A percentile compares a stretch with the other conserved stretches of the same genome.
These are phyloP conservation scores for Volucella inflata DNA, from an alignment of 2,888 invertebrate species.

Conservation along the genomic window DNA sequence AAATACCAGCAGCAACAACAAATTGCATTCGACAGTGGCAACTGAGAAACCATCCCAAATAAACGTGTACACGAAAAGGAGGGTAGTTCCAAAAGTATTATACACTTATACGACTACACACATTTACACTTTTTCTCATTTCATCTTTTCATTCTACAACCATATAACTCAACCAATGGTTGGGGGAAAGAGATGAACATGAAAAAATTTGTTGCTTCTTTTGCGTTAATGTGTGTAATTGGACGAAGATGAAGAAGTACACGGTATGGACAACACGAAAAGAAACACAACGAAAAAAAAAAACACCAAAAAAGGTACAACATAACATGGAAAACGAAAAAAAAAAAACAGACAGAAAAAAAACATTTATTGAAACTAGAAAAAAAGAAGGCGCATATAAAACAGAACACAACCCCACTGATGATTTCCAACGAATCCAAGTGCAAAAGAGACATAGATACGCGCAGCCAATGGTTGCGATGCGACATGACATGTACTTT, in stretches of 20 bases:
- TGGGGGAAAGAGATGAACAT: slow-evolving; percentile 75
- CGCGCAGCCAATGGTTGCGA: slow-evolving; percentile 75
- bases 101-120: slow-evolving; percentile 34
- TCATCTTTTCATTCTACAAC: slow-evolving; percentile 49
- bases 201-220: slow-evolving; percentile 76
- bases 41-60: slow-evolving; percentile 53
- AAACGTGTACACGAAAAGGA: slow-evolving; percentile 57
- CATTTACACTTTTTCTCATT: slow-evolving; percentile 39
- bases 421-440: slow-evolving; percentile 40
- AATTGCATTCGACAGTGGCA: slow-evolving; percentile 49
- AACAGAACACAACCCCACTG: slow-evolving; percentile 72
- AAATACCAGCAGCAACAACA: slow-evolving; percentile 57
- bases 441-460: slow-evolving; percentile 69
- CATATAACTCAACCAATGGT: slow-evolving; percentile 12
- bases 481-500: slow-evolving; percentile 81
- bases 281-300: slow-evolving; percentile 32
- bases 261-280: slow-evolving; percentile 75
- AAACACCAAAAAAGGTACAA: slow-evolving; percentile 19
- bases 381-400: slow-evolving; percentile 72
- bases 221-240: slow-evolving; percentile 75
- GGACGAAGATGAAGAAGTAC: slow-evolving; percentile 73
- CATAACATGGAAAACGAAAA: slow-evolving; percentile 66
- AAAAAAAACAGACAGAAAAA: slow-evolving; percentile 47
- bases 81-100: slow-evolving; percentile 50
- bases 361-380: slow-evolving; percentile 29